Conservation (phyloP, 2,888 invertebrate genomes). For the Emmelina monodactyla region DNA sequence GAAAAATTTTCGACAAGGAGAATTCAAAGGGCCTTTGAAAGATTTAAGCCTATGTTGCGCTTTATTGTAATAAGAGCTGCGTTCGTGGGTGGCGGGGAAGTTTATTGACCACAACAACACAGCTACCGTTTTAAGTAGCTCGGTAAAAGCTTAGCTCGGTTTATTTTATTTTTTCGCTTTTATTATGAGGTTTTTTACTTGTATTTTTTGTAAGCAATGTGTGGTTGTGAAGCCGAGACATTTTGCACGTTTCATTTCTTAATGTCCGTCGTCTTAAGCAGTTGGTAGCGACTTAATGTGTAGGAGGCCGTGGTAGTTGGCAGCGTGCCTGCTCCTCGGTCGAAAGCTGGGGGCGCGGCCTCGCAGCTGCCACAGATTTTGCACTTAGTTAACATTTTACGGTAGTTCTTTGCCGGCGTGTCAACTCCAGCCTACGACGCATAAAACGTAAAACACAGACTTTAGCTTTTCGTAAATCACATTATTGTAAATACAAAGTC, state of each 20-base stretch:
- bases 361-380: conserved; percentile 20
- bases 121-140: conserved; percentile 47
- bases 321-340: conserved; percentile 35
- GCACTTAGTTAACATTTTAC: conserved; percentile 14
- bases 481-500: too few species aligned
- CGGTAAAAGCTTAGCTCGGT: conserved; percentile 43
- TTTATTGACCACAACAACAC: conserved; percentile 53
- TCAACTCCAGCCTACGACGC: conserved; percentile 4
- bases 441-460: too few species aligned
- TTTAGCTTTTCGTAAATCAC: too few species aligned
- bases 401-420: neutral
- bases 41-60: conserved; percentile 9
- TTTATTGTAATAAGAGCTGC: conserved; percentile 31
- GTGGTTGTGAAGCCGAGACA: conserved; percentile 14
- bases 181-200: conserved; percentile 56
- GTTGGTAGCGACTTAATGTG: neutral
- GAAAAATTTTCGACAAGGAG: neutral
- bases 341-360: conserved; percentile 21
- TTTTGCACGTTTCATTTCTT: conserved; percentile 6
- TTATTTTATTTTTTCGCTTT: conserved; percentile 47
- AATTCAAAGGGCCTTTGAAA: neutral
- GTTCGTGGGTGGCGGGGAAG: conserved; percentile 26
- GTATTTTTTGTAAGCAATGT: conserved; percentile 40
- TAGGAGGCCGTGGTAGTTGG: conserved; percentile 26
- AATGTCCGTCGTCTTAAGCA: neutral